A percentile compares a stretch with the other conserved stretches of the same genome.
phyloP scores from a whole-genome alignment of 2,888 invertebrate species.

The Leptura quadrifasciata region DNA sequence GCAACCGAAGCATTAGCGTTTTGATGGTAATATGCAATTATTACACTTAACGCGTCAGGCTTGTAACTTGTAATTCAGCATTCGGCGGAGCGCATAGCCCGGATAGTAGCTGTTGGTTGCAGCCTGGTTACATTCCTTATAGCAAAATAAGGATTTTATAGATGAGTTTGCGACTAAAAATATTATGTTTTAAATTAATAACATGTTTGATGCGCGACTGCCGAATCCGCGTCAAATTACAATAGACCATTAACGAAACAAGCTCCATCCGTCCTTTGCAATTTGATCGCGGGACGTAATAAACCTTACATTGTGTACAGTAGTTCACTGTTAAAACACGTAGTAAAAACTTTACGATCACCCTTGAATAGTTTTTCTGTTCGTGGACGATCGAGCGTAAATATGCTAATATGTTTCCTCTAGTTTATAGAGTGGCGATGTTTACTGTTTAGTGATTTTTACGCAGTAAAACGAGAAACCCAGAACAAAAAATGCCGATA shows the following conservation, averaged over 20 bases:
- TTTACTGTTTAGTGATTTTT: constrained; percentile 14
- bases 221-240: not conserved
- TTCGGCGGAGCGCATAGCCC: no score
- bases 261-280: constrained; percentile 1
- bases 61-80: no score
- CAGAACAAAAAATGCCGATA: not conserved
- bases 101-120: no score
- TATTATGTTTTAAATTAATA: no score
- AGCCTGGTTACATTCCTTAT: no score
- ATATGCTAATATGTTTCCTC: constrained; percentile 23
- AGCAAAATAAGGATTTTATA: no score
- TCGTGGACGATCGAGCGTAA: constrained; percentile 10
- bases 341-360: constrained; percentile 21
- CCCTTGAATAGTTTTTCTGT: not conserved
- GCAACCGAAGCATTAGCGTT: no score
- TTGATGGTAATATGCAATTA: no score
- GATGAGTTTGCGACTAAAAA: no score
- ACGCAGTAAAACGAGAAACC: constrained; percentile 5
- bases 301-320: constrained; percentile 19
- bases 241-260: not conserved
- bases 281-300: not conserved
- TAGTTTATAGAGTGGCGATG: constrained; percentile 6
- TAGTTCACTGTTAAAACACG: not conserved
- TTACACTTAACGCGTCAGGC: no score
- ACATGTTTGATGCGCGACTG: no score